Percentiles rank a stretch among this genome's conserved stretches.
Evolutionary conservation across 2,888 invertebrate genomes (phyloP).

Genomic region (Acanthoscelides obtectus): DNA sequence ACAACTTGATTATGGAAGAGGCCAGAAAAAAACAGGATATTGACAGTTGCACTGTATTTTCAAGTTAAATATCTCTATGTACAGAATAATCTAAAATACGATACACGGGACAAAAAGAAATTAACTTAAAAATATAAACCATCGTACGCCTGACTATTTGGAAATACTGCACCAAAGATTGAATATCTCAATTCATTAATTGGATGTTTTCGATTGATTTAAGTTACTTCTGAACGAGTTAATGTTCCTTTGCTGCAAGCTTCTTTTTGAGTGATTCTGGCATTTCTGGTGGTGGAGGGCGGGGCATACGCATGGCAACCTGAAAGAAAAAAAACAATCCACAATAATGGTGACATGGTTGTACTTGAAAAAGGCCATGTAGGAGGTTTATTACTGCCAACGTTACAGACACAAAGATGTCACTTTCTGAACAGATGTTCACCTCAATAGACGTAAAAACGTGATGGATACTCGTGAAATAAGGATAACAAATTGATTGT

Average conservation of each 20-base stretch:
- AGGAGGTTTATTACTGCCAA: no score
- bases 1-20: background rate
- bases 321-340: conserved; percentile 38
- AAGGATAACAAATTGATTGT: no score
- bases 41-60: conserved; percentile 13
- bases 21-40: background rate
- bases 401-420: no score
- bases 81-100: conserved; percentile 29
- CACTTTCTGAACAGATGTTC: no score
- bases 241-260: conserved; percentile 45
- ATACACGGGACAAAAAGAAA: background rate
- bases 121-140: conserved; percentile 1
- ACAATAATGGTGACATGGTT: no score
- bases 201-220: background rate
- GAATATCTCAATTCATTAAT: background rate
- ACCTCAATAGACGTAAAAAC: no score
- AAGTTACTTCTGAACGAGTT: conserved; percentile 5
- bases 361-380: no score
- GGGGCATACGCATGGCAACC: conserved; percentile 76
- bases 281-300: conserved; percentile 96
- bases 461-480: no score
- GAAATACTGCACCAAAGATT: conserved; percentile 1
- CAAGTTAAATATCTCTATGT: conserved; percentile 23
- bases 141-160: background rate
- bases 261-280: conserved; percentile 84